A percentile compares a stretch with the other conserved stretches of the same genome.
These are phyloP conservation scores for Erythrocebus patas DNA, from an alignment of 2,113 vertebrate genomes.

Conservation along the genomic window DNA sequence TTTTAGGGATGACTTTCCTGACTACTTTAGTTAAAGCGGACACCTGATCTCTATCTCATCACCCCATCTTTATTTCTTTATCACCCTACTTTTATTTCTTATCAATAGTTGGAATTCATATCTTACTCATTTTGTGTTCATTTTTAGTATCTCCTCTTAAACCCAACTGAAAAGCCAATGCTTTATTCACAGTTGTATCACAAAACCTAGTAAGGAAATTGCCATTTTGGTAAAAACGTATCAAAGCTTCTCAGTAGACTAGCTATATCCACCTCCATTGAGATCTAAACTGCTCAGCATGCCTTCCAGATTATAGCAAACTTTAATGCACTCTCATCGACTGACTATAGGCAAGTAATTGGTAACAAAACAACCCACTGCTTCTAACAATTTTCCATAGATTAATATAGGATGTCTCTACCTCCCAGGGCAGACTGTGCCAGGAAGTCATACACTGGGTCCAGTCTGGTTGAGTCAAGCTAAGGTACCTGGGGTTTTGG, in stretches of 20 bases:
- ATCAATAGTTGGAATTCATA: neutral
- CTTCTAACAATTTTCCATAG: neutral
- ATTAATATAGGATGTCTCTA: rapidly evolving
- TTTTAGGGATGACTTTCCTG: neutral
- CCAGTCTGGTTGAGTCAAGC: neutral
- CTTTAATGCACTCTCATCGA: neutral
- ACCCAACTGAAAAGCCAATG: neutral
- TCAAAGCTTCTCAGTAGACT: neutral
- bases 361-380: neutral
- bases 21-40: neutral
- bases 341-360: neutral
- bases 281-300: neutral
- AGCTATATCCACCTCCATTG: neutral
- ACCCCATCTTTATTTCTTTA: neutral
- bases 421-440: too few species aligned
- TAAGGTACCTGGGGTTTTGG: neutral
- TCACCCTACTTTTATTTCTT: neutral
- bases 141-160: neutral
- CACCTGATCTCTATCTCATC: neutral
- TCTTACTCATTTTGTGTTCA: neutral
- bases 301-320: neutral
- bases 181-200: neutral
- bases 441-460: neutral
- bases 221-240: neutral
- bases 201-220: neutral